Base-by-base conservation (phyloP, 1,140 invertebrate species). In the Diabrotica undecimpunctata region DNA sequence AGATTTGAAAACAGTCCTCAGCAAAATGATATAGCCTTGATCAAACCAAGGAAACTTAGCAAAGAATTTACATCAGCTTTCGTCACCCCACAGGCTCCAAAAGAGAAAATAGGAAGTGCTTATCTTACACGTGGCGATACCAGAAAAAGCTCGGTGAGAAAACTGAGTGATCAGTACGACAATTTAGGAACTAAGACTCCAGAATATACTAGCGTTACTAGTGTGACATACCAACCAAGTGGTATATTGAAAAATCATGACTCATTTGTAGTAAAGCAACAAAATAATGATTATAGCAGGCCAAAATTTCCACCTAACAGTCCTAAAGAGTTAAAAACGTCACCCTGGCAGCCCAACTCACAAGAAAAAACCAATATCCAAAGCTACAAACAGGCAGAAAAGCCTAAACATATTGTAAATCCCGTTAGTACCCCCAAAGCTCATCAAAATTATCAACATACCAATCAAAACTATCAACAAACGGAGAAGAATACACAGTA, bases 1-100 rank as follows among this genome's bases (percentile, higher is more conserved):
- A 83, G 81, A 73, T 83, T 83, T 73, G 81, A 84, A 66, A n/a
- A 8, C n/a, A 77, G 73, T 55, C 50, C 69, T 25, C 39, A 66
- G 11, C 63, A 70, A 74, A 58, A 75, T 75, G 62, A 70, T 63
- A 51, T 62, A 36, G 64, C 55, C 11, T 51, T 51, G 3, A 39
- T 72, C 2, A 70, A 68, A 64, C 70, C 71, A 11, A 64, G 71
- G 36, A 73, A 68, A 66, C 37, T 71, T 7, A 77, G 70, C 56
- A 76, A 71, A 64, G 74, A 77, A 37, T 57, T 62, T 9, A 73
- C 67, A 41, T 69, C 67, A 38, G 54, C 41, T 9, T 64, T 65
- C 9, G 65, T 56, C 50, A 56, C 69, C 36, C 63, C 67, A 38
- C 61, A 67, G 38, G 51, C 59, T 64, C 51, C 46, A 9, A 36